Evolutionary conservation across 92 coral and sea anemone species (phyloP).

Genomic region (Siderastrea radians): DNA sequence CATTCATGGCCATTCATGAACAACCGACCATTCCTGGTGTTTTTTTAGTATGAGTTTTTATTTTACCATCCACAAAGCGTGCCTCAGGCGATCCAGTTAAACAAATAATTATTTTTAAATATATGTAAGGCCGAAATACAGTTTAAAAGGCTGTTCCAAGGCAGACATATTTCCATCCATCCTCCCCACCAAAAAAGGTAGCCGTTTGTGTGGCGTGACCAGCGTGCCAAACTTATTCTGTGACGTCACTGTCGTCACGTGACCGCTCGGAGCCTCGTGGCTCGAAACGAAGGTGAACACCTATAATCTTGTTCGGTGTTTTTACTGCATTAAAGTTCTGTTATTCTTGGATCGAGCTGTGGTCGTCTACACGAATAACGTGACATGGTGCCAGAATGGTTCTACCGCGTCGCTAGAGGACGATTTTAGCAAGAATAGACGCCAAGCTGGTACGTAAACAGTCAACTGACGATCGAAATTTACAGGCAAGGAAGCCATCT

Average conservation of each 20-base stretch:
- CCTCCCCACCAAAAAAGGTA: constrained; percentile 23
- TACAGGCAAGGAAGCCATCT: constrained; percentile 38
- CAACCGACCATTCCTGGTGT: no score
- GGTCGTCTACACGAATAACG: background rate
- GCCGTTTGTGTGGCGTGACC: constrained; percentile 2
- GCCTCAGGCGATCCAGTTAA: no score
- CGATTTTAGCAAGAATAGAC: constrained; percentile 21
- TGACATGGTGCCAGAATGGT: constrained; percentile 49
- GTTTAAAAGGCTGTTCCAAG: no score
- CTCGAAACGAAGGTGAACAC: background rate
- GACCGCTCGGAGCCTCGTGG: background rate
- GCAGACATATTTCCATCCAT: no score
- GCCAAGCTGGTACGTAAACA: constrained; percentile 53
- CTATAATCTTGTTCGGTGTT: background rate
- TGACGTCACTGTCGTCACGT: background rate
- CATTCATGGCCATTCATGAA: no score
- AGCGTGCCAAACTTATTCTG: background rate
- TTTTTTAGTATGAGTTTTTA: no score
- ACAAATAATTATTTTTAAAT: no score
- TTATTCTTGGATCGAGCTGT: background rate
- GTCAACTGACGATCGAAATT: constrained; percentile 29
- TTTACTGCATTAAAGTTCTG: background rate
- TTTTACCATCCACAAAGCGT: no score
- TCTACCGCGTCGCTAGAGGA: constrained; percentile 32
- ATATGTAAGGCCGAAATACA: no score